Base-by-base conservation (phyloP, 2,888 invertebrate species). In the Phragmatobia fuliginosa region DNA sequence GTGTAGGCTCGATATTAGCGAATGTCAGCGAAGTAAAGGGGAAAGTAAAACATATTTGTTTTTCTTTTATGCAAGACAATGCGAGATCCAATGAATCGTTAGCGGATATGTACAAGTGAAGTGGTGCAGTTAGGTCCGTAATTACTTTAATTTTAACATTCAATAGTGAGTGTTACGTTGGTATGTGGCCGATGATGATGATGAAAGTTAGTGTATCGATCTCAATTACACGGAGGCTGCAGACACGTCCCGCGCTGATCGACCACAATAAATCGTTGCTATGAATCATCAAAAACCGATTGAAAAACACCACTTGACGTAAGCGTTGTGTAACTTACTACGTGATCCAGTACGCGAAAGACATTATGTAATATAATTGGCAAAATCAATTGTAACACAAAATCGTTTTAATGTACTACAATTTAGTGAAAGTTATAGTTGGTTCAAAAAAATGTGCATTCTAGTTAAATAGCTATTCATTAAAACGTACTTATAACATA, bases 11-110 rank as follows among this genome's bases (percentile, higher is more conserved):
- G 77, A 88, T 89, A 94, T 94, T 94, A 93, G 92, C 94, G 90
- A 88, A 88, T 89, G 86, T 81, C 78, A 92, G 92, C 84, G 84
- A 92, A 92, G 88, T 90, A 91, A 90, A 93, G 93, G 94, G 93
- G 94, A 94, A 95, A 95, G 94, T 94, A 85, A 91, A 90, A 88
- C 86, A 93, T 41, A 90, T 94, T 94, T 94, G 92, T 92, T 94
- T 94, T 92, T 92, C 86, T 83, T 86, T 75, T 76, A 77, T 74
- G 71, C 87, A 83, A 89, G 86, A 91, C 88, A 91, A 90, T 86
- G 81, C 77, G 80, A 83, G 83, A 82, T 80, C 83, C 77, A 80
- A 82, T 85, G 84, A 85, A 87, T 84, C 84, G 86, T 82, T 79
- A 79, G 69, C 74, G 73, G 59, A 66, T 78, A 61, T 72, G 67